These are phyloP conservation scores for Thera obeliscata DNA, from an alignment of 2,888 invertebrate genomes.

Conservation along the genomic window DNA sequence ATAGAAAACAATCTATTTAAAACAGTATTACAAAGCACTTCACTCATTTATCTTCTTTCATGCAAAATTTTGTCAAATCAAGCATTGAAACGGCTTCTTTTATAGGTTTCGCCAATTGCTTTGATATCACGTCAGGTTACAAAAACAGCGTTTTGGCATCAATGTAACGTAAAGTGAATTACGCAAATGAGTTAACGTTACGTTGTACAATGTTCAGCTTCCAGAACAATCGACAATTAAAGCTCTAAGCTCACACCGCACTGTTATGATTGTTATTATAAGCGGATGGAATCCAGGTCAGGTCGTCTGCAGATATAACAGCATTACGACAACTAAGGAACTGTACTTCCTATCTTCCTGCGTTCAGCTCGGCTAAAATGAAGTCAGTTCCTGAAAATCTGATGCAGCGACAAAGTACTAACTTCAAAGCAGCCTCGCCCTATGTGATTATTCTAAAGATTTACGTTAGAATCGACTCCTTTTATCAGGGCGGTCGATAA, in stretches of 20 bases:
- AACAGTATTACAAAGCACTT: background rate
- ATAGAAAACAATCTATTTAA: background rate
- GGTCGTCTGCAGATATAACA: slow-evolving; percentile 51
- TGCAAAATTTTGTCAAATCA: background rate
- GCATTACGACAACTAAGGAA: slow-evolving; percentile 27
- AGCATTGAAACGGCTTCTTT: background rate
- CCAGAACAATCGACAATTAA: slow-evolving; percentile 65
- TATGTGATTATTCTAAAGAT: background rate
- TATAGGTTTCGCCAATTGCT: background rate
- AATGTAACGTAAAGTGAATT: slow-evolving; percentile 4
- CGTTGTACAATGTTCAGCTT: slow-evolving; percentile 48
- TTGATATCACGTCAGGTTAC: background rate
- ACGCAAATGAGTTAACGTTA: slow-evolving; percentile 42
- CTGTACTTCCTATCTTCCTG: background rate
- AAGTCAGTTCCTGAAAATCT: background rate
- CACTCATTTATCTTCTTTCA: background rate
- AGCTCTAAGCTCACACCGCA: slow-evolving; percentile 57
- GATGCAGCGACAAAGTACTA: background rate
- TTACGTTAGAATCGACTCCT: background rate
- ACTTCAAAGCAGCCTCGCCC: background rate
- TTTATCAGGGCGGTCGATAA: background rate
- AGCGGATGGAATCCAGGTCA: slow-evolving; percentile 62
- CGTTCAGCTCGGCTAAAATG: background rate
- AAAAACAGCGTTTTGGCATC: background rate
- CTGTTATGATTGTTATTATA: slow-evolving; percentile 59